Percentiles rank a stretch among this genome's conserved stretches.
Conservation (phyloP, 30 jellyfish, hydroid and myxozoan genomes). For the Aurelia coerulea region DNA sequence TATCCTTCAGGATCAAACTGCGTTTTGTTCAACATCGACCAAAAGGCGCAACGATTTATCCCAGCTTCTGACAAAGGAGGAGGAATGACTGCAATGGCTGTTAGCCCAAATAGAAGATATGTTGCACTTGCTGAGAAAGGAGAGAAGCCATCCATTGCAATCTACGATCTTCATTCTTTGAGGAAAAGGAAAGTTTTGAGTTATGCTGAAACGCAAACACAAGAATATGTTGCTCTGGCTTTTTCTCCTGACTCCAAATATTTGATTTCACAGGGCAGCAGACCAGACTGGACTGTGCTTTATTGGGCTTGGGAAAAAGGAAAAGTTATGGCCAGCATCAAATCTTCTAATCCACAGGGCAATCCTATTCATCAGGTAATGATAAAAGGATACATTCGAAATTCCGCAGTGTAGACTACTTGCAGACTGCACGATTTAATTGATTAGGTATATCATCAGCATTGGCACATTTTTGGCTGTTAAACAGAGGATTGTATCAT, state of each 20-base stretch:
- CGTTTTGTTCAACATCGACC: constrained; percentile 93
- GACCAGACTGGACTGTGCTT: constrained; percentile 91
- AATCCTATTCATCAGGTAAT: constrained; percentile 84
- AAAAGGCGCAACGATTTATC: constrained; percentile 82
- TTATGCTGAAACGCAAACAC: constrained; percentile 73
- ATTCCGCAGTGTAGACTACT: no score
- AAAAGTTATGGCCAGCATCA: constrained; percentile 84
- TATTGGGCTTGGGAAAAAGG: constrained; percentile 99
- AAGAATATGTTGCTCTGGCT: constrained; percentile 85
- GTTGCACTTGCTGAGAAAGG: constrained; percentile 96
- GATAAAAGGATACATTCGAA: no score
- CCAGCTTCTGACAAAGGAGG: constrained; percentile 85
- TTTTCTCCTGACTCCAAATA: constrained; percentile 97
- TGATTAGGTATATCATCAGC: no score
- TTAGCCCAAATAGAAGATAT: constrained; percentile 94
- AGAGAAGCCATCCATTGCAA: constrained; percentile 86
- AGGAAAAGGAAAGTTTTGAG: constrained; percentile 87
- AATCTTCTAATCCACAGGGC: constrained; percentile 83
- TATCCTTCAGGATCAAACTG: constrained; percentile 97
- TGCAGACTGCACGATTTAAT: no score
- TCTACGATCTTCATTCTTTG: constrained; percentile 92
- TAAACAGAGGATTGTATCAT: no score
- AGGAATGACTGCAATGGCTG: constrained; percentile 94
- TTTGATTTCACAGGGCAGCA: constrained; percentile 92
- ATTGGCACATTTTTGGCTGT: no score